Conservation (phyloP, 2,797 vertebrate species). For the Simalia tracyae region DNA sequence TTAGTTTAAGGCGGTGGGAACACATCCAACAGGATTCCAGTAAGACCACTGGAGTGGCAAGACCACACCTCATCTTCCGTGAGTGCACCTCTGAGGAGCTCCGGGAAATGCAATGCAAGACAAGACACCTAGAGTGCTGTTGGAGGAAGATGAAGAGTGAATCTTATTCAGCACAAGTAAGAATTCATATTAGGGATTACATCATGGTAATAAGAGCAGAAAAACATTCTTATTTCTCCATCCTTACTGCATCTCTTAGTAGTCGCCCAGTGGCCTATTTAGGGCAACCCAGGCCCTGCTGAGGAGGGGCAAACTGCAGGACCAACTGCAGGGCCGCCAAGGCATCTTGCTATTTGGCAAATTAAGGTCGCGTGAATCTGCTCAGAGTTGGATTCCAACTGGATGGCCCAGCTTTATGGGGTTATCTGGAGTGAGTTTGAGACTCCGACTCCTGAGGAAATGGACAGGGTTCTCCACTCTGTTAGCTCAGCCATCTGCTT, state of each 20-base stretch:
- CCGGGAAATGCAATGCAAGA: background rate
- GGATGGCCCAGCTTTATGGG: background rate
- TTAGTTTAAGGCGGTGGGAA: background rate
- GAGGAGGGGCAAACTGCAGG: background rate
- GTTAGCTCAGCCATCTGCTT: background rate
- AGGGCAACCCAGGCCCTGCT: background rate
- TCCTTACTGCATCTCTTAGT: background rate
- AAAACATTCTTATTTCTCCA: background rate
- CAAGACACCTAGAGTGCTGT: background rate
- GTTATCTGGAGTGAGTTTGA: background rate
- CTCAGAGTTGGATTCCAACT: background rate
- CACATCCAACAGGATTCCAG: background rate
- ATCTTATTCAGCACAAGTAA: background rate
- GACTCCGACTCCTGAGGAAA: background rate
- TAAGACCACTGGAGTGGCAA: background rate
- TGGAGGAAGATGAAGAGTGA: background rate
- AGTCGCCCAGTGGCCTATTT: background rate
- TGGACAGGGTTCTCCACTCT: background rate
- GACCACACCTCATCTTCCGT: background rate
- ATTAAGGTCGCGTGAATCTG: background rate
- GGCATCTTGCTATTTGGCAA: background rate
- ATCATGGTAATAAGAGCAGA: too few species aligned
- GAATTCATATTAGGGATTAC: too few species aligned
- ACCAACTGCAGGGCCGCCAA: background rate
- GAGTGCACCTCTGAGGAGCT: background rate